Conservation (phyloP, 2,113 vertebrate species). For the Herpailurus yagouaroundi region DNA sequence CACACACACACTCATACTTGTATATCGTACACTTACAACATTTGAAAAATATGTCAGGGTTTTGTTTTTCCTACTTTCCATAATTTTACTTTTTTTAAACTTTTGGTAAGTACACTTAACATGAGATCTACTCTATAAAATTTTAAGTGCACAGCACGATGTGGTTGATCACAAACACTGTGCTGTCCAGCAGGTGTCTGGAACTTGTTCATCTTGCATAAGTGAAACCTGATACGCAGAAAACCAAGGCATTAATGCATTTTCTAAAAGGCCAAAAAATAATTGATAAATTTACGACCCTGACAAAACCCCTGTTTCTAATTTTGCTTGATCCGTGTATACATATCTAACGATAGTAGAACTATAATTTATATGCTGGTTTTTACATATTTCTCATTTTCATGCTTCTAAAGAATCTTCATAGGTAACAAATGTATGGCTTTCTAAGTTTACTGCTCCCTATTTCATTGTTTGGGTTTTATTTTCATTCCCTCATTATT, state of each 20-base stretch:
- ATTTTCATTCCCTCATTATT: background rate
- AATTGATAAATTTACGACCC: background rate
- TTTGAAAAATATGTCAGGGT: background rate
- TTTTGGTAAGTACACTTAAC: background rate
- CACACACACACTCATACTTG: background rate
- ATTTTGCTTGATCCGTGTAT: background rate
- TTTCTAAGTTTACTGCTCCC: background rate
- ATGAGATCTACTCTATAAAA: background rate
- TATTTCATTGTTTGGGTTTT: background rate
- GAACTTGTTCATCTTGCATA: background rate
- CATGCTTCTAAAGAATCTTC: background rate
- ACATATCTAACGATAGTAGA: background rate
- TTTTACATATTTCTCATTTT: background rate
- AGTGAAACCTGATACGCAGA: background rate
- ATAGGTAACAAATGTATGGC: background rate
- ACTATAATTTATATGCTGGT: background rate
- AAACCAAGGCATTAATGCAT: background rate
- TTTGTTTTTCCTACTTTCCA: background rate
- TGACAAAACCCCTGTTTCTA: background rate
- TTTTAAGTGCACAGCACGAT: background rate
- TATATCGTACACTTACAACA: background rate
- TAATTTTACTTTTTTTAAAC: background rate
- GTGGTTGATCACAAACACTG: background rate
- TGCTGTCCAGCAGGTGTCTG: background rate
- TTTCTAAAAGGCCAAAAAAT: background rate